These are phyloP conservation scores for Xanthorhoe spadicearia DNA, from an alignment of 2,888 invertebrate species.

Conservation along the genomic window DNA sequence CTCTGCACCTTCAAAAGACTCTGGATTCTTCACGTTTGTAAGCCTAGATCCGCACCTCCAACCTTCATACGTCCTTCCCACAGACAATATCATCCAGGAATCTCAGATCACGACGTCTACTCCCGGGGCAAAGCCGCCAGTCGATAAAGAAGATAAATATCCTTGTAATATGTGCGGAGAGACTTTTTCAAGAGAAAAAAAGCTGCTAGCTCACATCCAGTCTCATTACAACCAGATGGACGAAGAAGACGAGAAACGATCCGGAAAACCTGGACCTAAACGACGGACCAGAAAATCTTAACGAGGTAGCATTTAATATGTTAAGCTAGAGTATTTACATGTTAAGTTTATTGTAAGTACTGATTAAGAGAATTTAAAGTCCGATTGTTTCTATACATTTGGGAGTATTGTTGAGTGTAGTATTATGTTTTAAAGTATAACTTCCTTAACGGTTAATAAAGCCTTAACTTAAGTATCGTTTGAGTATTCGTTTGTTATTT, in stretches of 20 bases:
- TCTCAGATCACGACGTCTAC: slow-evolving; percentile 77
- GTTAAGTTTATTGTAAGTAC: slow-evolving; percentile 12
- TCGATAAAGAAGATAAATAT: slow-evolving; percentile 60
- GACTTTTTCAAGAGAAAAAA: slow-evolving; percentile 73
- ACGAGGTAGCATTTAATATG: slow-evolving; percentile 19
- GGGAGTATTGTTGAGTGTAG: too few species aligned
- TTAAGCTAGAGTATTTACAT: slow-evolving; percentile 1
- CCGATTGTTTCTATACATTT: neutral
- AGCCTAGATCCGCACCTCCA: slow-evolving; percentile 77
- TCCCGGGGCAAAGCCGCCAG: slow-evolving; percentile 45
- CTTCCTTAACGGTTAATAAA: too few species aligned
- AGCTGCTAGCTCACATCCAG: slow-evolving; percentile 72
- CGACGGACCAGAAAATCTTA: slow-evolving; percentile 51
- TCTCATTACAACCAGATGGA: slow-evolving; percentile 75
- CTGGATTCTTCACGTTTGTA: slow-evolving; percentile 74
- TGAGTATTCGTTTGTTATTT: neutral
- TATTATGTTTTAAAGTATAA: too few species aligned
- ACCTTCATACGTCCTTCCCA: slow-evolving; percentile 76
- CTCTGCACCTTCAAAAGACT: slow-evolving; percentile 57
- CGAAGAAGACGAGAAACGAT: slow-evolving; percentile 63
- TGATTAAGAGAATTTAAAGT: neutral
- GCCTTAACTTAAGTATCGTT: too few species aligned
- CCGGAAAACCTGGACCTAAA: slow-evolving; percentile 46
- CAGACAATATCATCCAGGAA: slow-evolving; percentile 76
- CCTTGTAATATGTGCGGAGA: slow-evolving; percentile 75